Percentiles rank a stretch among this genome's conserved stretches.
phyloP scores from a whole-genome alignment of 2,797 vertebrate species.

The Parauchenoglanis punctatus region DNA sequence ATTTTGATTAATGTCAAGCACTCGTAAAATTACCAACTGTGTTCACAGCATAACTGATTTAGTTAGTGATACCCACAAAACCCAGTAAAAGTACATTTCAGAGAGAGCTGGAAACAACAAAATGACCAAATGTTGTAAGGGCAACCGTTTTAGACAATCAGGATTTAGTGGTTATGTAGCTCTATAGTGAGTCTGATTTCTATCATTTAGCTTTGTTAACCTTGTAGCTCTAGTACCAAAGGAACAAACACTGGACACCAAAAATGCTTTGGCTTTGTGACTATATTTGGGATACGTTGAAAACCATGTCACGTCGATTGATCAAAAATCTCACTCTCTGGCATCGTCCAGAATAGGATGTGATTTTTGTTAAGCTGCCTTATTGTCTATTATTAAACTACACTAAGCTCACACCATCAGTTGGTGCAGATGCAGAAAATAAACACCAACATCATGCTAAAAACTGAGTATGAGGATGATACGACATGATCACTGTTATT shows the following conservation, averaged over 20 bases:
- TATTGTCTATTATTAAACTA: neutral
- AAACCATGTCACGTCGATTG: neutral
- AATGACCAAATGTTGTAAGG: neutral
- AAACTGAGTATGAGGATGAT: neutral
- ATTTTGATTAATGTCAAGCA: neutral
- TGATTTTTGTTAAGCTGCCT: neutral
- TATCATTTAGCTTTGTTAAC: neutral
- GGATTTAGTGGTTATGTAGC: neutral
- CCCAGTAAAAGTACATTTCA: neutral
- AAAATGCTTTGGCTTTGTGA: neutral
- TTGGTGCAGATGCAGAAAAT: neutral
- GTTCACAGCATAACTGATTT: neutral
- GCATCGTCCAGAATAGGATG: neutral
- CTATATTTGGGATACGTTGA: neutral
- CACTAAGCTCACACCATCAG: neutral
- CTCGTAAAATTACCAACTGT: neutral
- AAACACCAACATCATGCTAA: neutral
- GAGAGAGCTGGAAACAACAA: neutral
- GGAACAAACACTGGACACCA: neutral
- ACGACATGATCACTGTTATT: slow-evolving; percentile 43
- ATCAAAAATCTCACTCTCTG: neutral
- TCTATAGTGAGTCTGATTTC: neutral
- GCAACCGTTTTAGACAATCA: neutral
- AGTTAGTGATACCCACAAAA: neutral
- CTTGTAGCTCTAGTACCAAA: neutral